Conservation (phyloP, 2,797 vertebrate genomes). For the Lophius americanus region DNA sequence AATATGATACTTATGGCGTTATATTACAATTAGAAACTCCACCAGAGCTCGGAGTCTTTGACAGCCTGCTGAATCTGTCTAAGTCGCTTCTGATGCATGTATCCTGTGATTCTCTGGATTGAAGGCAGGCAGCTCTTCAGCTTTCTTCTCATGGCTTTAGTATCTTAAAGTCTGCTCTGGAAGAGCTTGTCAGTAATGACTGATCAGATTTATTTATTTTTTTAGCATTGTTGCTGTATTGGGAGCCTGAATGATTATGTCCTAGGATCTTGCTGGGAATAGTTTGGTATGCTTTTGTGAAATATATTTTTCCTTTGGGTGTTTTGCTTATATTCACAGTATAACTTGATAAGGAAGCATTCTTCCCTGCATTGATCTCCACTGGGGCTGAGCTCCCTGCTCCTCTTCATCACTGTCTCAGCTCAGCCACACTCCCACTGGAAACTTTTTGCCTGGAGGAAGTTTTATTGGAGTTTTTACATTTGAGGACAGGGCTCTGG, state of each 20-base stretch:
- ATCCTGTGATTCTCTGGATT: neutral
- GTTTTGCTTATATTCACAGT: constrained; percentile 14
- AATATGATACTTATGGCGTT: no score
- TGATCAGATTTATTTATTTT: constrained; percentile 15
- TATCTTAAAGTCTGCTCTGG: neutral
- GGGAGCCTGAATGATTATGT: neutral
- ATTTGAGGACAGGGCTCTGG: constrained; percentile 26
- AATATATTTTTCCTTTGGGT: neutral
- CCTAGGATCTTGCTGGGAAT: neutral
- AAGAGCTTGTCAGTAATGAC: neutral
- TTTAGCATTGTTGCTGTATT: neutral
- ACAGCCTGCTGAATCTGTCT: neutral
- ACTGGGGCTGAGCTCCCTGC: neutral
- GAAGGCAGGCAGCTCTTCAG: neutral
- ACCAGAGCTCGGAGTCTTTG: no score
- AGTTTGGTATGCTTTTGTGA: neutral
- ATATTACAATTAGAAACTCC: no score
- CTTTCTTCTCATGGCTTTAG: neutral
- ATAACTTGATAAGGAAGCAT: constrained; percentile 22
- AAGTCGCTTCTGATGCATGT: constrained; percentile 47
- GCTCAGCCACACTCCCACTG: neutral
- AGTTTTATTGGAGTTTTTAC: constrained; percentile 20
- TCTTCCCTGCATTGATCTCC: constrained; percentile 17
- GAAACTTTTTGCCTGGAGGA: constrained; percentile 6
- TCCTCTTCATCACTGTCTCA: neutral